phyloP scores from a whole-genome alignment of 2,113 vertebrate species.

The Neoarius graeffei region DNA sequence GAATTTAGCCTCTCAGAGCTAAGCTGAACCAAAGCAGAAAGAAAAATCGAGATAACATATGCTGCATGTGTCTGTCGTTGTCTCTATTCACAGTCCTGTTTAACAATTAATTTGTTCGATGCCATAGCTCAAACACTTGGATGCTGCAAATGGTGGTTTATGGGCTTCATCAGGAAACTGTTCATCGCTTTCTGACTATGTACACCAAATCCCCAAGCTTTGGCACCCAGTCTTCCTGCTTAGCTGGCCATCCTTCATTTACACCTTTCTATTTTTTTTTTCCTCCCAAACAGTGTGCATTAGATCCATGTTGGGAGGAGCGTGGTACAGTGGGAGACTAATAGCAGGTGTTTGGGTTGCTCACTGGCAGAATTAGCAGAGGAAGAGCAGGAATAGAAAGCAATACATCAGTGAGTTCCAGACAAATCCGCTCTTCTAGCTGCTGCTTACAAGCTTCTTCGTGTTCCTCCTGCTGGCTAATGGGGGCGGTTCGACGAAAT shows the following conservation, averaged over 20 bases:
- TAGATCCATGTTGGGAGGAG: background rate
- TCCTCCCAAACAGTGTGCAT: background rate
- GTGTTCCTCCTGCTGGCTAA: conserved; percentile 17
- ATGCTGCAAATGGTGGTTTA: conserved; percentile 1
- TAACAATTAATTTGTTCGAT: conserved; percentile 30
- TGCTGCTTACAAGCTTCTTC: background rate
- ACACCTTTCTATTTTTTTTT: background rate
- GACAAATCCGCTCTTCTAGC: background rate
- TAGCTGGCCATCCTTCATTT: background rate
- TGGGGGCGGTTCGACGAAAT: conserved; percentile 28
- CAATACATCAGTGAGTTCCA: conserved; percentile 52
- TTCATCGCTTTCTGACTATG: background rate
- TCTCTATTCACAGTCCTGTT: conserved; percentile 7
- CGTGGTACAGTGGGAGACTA: conserved; percentile 1
- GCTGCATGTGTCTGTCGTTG: conserved; percentile 31
- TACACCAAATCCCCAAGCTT: conserved; percentile 12
- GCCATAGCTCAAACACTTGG: background rate
- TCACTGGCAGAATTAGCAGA: conserved; percentile 8
- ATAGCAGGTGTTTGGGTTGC: conserved; percentile 34
- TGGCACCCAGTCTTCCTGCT: background rate
- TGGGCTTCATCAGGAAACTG: conserved; percentile 10
- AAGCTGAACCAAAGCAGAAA: conserved; percentile 22
- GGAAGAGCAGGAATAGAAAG: conserved; percentile 53
- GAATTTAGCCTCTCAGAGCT: conserved; percentile 23
- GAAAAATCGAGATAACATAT: background rate